Evolutionary conservation across 2,888 invertebrate genomes (phyloP), one percentile per base, ranked within the genome.

Genomic region (Drosophila fulvimacula): DNA sequence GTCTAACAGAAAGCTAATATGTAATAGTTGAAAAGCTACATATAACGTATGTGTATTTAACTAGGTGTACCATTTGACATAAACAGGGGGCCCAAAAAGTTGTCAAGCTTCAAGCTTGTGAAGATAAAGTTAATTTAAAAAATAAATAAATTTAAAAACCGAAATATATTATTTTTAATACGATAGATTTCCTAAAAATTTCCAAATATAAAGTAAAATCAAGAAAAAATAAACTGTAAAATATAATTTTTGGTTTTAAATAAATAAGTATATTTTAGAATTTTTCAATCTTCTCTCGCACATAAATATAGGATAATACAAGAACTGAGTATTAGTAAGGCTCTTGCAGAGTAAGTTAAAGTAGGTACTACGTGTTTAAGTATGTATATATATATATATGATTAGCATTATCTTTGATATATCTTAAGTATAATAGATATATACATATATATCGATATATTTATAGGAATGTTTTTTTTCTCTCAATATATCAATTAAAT

Each of bases 351-450:
- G 11, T 55, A 52, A 41, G 27, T 17, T 66, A 6, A 32, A 32
- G 48, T 48, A 67, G 67, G 67, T 68, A 68, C 66, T 66, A 39
- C 57, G 66, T 66, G 36, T 32, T 17, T 41, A 32, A 41, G 21
- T 62, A 48, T 53, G 36, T 58, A 34, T 41, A 15, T n/a, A 0
- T 15, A 21, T 44, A 44, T 27, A 21, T 44, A 24, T 30, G 30
- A 48, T 61, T 61, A 27, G 19, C 19, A 36, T 46, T 32, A 48
- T 62, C 32, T 48, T 17, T 21, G 21, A 46, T 60, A 51, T 19
- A 24, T 64, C 24, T 9, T 30, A 30, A 30, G 30, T 30, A 30
- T 30, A 19, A 9, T 41, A 41, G 39, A 49, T 34, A 13, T 34
- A 49, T 34, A 13, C 21, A 49, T 17, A 48, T 30, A 17, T 38